Percentiles rank a stretch among this genome's conserved stretches.
Evolutionary conservation across 2,888 invertebrate genomes (phyloP).

Genomic region (Steinernema scapterisci): DNA sequence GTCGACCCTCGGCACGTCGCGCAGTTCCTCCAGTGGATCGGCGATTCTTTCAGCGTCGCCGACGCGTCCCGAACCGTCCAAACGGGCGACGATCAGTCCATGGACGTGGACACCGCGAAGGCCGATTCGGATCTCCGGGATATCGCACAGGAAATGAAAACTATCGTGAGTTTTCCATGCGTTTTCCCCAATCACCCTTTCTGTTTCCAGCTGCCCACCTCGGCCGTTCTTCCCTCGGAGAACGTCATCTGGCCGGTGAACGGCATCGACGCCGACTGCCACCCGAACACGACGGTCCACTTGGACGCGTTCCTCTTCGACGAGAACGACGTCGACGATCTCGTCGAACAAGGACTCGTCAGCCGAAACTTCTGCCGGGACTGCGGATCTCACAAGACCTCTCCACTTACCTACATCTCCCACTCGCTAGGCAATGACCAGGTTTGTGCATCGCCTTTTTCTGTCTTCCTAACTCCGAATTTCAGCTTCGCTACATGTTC

Average conservation of each 20-base stretch:
- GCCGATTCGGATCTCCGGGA: conserved; percentile 19
- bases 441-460: conserved; percentile 32
- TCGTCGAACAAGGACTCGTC: conserved; percentile 71
- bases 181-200: too few species aligned
- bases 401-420: conserved; percentile 68
- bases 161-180: not conserved
- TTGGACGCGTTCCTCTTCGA: conserved; percentile 78
- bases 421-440: conserved; percentile 53
- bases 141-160: conserved; percentile 13
- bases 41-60: conserved; percentile 24
- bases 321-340: conserved; percentile 74
- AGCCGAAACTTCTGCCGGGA: conserved; percentile 71
- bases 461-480: not conserved
- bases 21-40: conserved; percentile 28
- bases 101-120: conserved; percentile 15
- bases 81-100: not conserved
- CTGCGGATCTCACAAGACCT: conserved; percentile 72
- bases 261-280: conserved; percentile 37
- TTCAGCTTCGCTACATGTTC: conserved; percentile 72
- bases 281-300: conserved; percentile 68
- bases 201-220: conserved; percentile 22
- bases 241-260: conserved; percentile 35
- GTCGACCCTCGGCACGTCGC: conserved; percentile 13
- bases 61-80: not conserved
- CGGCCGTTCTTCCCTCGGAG: conserved; percentile 22